Evolutionary conservation across 2,113 vertebrate genomes (phyloP), one percentile per base, ranked within the genome.

Genomic region (Microtus ochrogaster): DNA sequence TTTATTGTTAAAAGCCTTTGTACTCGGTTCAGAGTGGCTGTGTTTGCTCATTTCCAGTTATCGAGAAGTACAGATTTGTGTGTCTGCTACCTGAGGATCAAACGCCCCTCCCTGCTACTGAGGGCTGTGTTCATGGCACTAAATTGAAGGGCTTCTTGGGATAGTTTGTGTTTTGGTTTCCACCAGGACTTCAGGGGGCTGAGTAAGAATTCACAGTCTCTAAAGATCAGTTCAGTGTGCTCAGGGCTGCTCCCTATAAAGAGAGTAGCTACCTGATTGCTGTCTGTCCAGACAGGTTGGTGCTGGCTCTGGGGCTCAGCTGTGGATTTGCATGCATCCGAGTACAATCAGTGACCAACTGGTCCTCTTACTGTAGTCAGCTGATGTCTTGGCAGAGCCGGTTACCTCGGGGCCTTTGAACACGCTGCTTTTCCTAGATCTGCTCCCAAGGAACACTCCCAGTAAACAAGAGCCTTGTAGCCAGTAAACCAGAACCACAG

Each of bases 391-490:
- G 84, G 92, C 44, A 65, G 58, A 33, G 85, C 70, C 11, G 8
- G 33, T 89, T 95, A 89, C 81, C 95, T 52, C 47, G 63, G 82
- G 93, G 52, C 39, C 76, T 94, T 41, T 39, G 88, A 88, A 91
- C 68, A 22, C 52, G 82, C 55, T 73, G 0, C 79, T 61, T 97
- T 95, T 66, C 78, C 49, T 74, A 26, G 63, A 79, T 87, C 22
- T 55, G 2, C 41, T 63, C 82, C 33, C 44, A n/a, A 21, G 47
- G 16, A 49, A 36, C 47, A 24, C 26, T 61, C 16, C 22, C 30
- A 91, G 55, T n/a, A 82, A n/a, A 68, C 5, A 44, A 49, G 36
- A 58, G 17, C 55, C 55, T 58, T 58, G 17, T 58, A 58, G 55
- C 22, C 30, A 86, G 49, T 44, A 82, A n/a, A 63, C 5, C n/a